These are phyloP conservation scores for Ophion costatus DNA, from an alignment of 2,888 invertebrate species.

Conservation along the genomic window DNA sequence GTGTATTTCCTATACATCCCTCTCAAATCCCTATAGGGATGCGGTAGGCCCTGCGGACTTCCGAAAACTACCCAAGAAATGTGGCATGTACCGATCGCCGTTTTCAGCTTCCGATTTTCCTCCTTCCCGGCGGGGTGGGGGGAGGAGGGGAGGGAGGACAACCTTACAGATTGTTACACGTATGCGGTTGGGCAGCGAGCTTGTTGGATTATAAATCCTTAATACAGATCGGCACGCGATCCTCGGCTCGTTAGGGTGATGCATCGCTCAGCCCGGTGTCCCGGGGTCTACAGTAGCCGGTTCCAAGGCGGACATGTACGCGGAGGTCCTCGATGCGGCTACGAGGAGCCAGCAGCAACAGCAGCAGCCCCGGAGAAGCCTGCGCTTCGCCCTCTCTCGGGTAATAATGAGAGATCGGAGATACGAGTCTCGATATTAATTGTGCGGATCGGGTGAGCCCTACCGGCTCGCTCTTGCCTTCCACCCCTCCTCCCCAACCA, in stretches of 20 bases:
- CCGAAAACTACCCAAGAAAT: too few species aligned
- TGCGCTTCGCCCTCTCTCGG: conserved; percentile 69
- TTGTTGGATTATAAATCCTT: conserved; percentile 82
- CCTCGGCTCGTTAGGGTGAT: conserved; percentile 82
- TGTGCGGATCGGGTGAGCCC: conserved; percentile 77
- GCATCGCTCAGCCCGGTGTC: conserved; percentile 81
- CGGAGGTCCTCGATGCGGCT: neutral
- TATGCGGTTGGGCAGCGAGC: conserved; percentile 54
- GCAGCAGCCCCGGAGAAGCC: conserved; percentile 34
- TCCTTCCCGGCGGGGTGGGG: neutral
- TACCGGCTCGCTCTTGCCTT: conserved; percentile 37
- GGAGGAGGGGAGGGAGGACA: neutral
- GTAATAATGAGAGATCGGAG: conserved; percentile 83
- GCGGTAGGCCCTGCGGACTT: too few species aligned
- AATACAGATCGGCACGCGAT: conserved; percentile 84
- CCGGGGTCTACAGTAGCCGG: conserved; percentile 82
- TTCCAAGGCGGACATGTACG: conserved; percentile 69
- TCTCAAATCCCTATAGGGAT: too few species aligned
- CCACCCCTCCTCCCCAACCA: conserved; percentile 60
- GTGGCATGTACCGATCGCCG: too few species aligned
- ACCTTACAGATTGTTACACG: neutral
- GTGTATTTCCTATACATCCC: too few species aligned
- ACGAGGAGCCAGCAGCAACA: conserved; percentile 3
- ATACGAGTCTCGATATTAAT: conserved; percentile 82
- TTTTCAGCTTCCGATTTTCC: neutral